A percentile compares a stretch with the other conserved stretches of the same genome.
Conservation (phyloP, 1,140 invertebrate genomes). For the Drosophila sturtevanti region DNA sequence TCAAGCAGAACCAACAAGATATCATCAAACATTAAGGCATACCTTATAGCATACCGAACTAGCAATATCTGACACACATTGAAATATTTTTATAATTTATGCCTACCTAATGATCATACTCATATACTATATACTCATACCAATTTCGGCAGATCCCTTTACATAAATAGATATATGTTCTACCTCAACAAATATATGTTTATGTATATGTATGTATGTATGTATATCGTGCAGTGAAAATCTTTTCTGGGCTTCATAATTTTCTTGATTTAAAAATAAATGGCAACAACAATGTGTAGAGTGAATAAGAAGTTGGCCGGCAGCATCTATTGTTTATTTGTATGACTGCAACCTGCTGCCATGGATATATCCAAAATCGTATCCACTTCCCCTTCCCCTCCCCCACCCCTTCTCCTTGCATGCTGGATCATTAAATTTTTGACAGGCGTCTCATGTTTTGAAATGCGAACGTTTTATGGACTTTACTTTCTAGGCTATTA, state of each 20-base stretch:
- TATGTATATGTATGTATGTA: conserved; percentile 27
- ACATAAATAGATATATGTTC: conserved; percentile 55
- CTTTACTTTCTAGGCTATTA: conserved; percentile 58
- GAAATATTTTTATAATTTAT: conserved; percentile 81
- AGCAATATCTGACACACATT: conserved; percentile 72
- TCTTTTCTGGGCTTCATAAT: conserved; percentile 35
- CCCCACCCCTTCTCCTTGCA: background rate
- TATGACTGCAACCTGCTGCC: conserved; percentile 63
- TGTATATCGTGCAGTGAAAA: conserved; percentile 13
- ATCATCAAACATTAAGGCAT: conserved; percentile 42
- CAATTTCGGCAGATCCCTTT: conserved; percentile 43
- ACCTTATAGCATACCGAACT: conserved; percentile 64
- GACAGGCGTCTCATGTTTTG: conserved; percentile 34
- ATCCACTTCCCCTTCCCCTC: background rate
- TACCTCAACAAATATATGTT: background rate
- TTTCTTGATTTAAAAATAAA: conserved; percentile 64
- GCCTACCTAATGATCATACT: conserved; percentile 51
- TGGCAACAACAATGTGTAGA: conserved; percentile 24
- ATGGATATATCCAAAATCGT: background rate
- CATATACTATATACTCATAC: background rate
- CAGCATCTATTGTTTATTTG: conserved; percentile 66
- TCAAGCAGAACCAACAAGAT: conserved; percentile 40
- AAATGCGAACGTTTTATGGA: conserved; percentile 58
- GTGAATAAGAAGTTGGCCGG: conserved; percentile 52
- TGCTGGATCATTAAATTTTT: conserved; percentile 48